Evolutionary conservation across 2,797 vertebrate species (phyloP).

Genomic region (Falco naumanni): DNA sequence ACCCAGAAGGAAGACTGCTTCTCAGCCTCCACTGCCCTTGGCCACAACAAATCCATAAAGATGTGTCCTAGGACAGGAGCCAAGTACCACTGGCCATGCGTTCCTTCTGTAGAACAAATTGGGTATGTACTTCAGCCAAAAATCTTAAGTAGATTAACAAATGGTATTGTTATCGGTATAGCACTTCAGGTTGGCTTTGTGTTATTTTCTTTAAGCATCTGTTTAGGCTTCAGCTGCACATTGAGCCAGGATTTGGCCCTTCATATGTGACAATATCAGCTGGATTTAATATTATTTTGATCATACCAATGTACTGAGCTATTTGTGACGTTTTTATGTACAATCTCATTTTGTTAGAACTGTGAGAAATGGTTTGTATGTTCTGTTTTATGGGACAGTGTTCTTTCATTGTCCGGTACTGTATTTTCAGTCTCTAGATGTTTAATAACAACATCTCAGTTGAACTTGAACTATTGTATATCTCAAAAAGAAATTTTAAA

Average conservation of each 20-base stretch:
- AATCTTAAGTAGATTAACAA: not conserved
- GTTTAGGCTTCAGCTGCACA: not conserved
- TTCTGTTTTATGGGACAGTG: conserved; percentile 52
- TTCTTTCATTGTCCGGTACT: conserved; percentile 6
- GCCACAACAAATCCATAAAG: not conserved
- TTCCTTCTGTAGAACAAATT: not conserved
- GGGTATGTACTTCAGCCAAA: not conserved
- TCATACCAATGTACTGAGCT: conserved; percentile 30
- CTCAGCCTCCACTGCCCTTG: not conserved
- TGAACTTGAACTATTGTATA: conserved; percentile 18
- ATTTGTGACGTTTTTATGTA: conserved; percentile 47
- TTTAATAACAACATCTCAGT: not conserved
- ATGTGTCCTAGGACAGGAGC: not conserved
- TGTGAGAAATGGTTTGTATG: conserved; percentile 65
- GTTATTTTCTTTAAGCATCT: not conserved
- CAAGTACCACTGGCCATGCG: not conserved
- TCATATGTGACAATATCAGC: conserved; percentile 26
- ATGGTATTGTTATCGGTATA: not conserved
- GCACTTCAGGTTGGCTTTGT: not conserved
- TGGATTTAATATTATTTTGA: conserved; percentile 55
- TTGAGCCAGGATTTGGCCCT: conserved; percentile 50
- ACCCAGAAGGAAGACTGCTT: not conserved
- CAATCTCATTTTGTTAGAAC: conserved; percentile 52
- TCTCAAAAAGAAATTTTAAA: conserved; percentile 18
- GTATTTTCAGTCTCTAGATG: not conserved